Conservation (phyloP, 53 echinoderm and acorn worm genomes). For the Luidia sarsii region DNA sequence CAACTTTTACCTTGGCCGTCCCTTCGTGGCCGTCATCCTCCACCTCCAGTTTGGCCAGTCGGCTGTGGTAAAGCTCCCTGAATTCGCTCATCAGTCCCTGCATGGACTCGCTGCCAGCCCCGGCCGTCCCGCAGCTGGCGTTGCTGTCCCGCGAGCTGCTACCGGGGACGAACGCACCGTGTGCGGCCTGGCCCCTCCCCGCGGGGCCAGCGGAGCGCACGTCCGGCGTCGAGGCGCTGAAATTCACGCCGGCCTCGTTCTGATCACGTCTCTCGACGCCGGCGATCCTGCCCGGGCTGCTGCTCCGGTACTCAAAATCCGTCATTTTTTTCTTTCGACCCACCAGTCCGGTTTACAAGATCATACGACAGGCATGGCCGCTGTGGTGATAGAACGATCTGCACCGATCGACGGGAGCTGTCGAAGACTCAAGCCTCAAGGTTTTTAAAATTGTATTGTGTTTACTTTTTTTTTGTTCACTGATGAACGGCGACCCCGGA, state of each 20-base stretch:
- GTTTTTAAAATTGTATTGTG: no score
- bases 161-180: conserved; percentile 18
- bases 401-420: no score
- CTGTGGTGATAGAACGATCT: no score
- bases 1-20: conserved; percentile 50
- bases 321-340: no score
- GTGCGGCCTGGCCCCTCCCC: conserved; percentile 16
- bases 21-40: conserved; percentile 52
- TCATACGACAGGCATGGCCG: no score
- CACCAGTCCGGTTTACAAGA: no score
- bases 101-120: conserved; percentile 73
- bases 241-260: conserved; percentile 5
- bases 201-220: conserved; percentile 20
- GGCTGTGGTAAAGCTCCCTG: conserved; percentile 73
- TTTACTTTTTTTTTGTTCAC: no score
- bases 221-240: conserved; percentile 24
- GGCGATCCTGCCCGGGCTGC: no score
- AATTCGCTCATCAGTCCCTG: conserved; percentile 78
- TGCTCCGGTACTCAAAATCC: no score
- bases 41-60: conserved; percentile 62
- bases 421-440: no score
- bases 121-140: conserved; percentile 19
- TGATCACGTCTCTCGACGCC: no score
- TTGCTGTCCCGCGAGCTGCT: conserved; percentile 30
- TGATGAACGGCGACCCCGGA: no score